A percentile compares a stretch with the other conserved stretches of the same genome.
These are phyloP conservation scores for Malurus leucopterus DNA, from an alignment of 2,797 vertebrate genomes.

Conservation along the genomic window DNA sequence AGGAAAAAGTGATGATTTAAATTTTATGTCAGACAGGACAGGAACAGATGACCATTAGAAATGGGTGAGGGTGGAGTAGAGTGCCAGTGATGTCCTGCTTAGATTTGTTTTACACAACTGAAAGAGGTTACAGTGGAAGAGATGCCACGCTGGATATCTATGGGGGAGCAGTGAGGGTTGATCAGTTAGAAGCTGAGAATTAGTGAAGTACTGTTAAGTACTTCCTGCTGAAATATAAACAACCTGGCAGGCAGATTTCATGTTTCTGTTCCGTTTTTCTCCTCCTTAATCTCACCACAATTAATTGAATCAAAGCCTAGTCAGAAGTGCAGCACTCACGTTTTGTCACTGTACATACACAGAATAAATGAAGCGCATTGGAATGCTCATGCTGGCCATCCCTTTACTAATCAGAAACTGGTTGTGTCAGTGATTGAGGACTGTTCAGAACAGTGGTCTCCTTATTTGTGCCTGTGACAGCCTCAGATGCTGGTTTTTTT, in stretches of 20 bases:
- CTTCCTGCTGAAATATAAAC: slow-evolving; percentile 6
- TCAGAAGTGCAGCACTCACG: not conserved
- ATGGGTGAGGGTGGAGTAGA: not conserved
- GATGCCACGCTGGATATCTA: not conserved
- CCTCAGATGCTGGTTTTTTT: not conserved
- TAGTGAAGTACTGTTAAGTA: not conserved
- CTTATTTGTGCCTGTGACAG: not conserved
- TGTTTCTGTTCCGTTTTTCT: not conserved
- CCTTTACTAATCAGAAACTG: not conserved
- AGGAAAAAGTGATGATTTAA: not conserved
- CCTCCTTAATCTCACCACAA: not conserved
- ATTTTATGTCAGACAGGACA: not conserved
- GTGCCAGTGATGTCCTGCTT: not conserved
- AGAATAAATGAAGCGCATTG: not conserved
- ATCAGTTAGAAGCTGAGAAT: not conserved
- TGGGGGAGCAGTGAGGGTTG: not conserved
- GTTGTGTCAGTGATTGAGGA: not conserved
- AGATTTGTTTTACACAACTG: not conserved
- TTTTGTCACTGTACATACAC: not conserved
- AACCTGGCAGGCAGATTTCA: not conserved
- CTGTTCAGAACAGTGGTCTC: not conserved
- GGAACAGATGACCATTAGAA: not conserved
- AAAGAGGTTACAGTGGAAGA: not conserved
- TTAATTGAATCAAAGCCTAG: slow-evolving; percentile 13
- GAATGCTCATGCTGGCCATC: not conserved